These are phyloP conservation scores for Drosophila meridionalis DNA, from an alignment of 2,888 invertebrate genomes.

Conservation along the genomic window DNA sequence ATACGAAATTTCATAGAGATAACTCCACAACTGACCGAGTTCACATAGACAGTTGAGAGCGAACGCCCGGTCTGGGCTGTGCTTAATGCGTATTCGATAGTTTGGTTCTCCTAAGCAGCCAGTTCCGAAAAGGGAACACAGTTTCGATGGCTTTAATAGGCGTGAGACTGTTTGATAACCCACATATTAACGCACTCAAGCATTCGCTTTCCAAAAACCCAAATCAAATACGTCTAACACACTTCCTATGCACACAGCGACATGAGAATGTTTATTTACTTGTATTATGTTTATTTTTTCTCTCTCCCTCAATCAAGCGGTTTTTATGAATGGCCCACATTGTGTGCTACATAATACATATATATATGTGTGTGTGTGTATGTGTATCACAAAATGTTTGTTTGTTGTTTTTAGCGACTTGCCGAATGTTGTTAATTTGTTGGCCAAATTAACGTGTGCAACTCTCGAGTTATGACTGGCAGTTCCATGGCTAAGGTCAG, in stretches of 20 bases:
- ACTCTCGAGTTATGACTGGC: constrained; percentile 19
- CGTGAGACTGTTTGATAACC: constrained; percentile 43
- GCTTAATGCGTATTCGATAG: constrained; percentile 22
- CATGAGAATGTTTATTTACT: constrained; percentile 33
- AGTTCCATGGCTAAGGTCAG: constrained; percentile 58
- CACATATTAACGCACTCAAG: constrained; percentile 41
- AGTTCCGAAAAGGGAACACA: constrained; percentile 3
- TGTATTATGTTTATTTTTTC: constrained; percentile 15
- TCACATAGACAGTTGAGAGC: neutral
- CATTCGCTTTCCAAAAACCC: constrained; percentile 25
- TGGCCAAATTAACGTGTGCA: constrained; percentile 45
- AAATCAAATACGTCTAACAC: constrained; percentile 26
- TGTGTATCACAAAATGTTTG: constrained; percentile 28
- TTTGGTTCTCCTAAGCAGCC: neutral
- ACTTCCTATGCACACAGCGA: constrained; percentile 12
- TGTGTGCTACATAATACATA: constrained; percentile 42
- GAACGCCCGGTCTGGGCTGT: neutral
- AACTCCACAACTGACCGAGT: neutral
- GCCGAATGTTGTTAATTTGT: constrained; percentile 60
- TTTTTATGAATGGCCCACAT: constrained; percentile 73
- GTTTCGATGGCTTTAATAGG: constrained; percentile 17
- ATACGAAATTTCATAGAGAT: neutral
- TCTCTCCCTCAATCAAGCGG: constrained; percentile 14
- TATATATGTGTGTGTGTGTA: neutral
- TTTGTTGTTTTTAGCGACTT: constrained; percentile 38